Conservation (phyloP, 2,888 invertebrate genomes). For the Clusia tigrina region DNA sequence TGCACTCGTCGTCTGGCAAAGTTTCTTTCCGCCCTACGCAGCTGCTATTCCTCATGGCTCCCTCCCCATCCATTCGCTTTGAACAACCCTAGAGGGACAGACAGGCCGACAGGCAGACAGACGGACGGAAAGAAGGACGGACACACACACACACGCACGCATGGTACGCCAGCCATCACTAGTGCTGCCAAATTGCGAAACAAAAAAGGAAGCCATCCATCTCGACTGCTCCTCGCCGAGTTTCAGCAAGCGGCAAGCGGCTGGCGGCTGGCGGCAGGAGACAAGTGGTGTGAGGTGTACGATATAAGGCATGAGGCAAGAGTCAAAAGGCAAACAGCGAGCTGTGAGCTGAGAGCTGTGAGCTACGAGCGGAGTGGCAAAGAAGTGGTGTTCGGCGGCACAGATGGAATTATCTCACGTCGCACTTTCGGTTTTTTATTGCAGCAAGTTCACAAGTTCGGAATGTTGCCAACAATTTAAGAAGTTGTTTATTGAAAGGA, state of each 20-base stretch:
- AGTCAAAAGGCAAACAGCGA: too few species aligned
- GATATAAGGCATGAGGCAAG: too few species aligned
- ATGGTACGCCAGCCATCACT: not conserved
- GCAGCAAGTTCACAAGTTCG: conserved; percentile 41
- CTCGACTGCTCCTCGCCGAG: too few species aligned
- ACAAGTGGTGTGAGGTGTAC: too few species aligned
- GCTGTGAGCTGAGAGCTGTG: too few species aligned
- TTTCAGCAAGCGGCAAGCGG: too few species aligned
- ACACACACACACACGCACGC: not conserved
- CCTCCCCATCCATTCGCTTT: not conserved
- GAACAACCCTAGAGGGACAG: too few species aligned
- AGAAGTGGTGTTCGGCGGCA: not conserved
- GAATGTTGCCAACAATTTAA: conserved; percentile 45
- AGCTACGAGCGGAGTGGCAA: not conserved
- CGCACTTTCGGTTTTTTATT: conserved; percentile 40
- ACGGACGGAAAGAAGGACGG: too few species aligned
- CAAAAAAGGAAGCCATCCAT: conserved; percentile 17
- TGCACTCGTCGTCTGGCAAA: conserved; percentile 39
- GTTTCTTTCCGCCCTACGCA: conserved; percentile 23
- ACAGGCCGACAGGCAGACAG: too few species aligned
- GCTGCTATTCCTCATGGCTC: conserved; percentile 17
- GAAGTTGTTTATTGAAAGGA: conserved; percentile 36
- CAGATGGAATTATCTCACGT: conserved; percentile 48
- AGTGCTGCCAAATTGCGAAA: conserved; percentile 25
- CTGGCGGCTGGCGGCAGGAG: too few species aligned